Evolutionary conservation across 2,113 vertebrate genomes (phyloP).

Genomic region (Hyaena hyaena): DNA sequence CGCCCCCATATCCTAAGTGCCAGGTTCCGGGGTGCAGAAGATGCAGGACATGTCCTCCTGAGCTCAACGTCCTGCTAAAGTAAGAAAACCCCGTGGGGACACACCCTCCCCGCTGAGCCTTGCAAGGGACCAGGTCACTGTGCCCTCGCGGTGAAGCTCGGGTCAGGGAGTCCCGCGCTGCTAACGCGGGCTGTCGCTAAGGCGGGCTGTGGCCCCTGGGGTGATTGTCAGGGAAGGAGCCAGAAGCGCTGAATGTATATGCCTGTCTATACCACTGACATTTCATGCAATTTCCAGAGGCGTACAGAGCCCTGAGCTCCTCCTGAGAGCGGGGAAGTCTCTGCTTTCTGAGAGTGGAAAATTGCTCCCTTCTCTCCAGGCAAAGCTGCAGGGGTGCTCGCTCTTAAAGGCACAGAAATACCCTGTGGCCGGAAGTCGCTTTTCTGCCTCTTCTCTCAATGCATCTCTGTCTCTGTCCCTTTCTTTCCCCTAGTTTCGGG

Average conservation of each 20-base stretch:
- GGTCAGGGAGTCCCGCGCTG: fast-evolving
- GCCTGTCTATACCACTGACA: background rate
- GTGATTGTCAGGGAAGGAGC: background rate
- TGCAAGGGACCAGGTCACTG: fast-evolving
- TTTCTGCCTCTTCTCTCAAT: background rate
- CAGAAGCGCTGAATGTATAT: fast-evolving
- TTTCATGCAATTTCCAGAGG: background rate
- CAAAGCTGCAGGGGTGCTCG: background rate
- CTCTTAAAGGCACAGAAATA: background rate
- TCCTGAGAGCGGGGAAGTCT: background rate
- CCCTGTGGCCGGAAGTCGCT: background rate
- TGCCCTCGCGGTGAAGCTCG: fast-evolving
- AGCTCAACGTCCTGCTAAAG: background rate
- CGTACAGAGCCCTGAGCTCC: background rate
- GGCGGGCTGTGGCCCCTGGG: background rate
- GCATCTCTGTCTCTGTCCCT: background rate
- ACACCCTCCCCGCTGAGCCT: background rate
- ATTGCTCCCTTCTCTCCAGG: background rate
- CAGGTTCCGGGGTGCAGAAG: fast-evolving
- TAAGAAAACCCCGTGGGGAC: fast-evolving
- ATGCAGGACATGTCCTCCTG: fast-evolving
- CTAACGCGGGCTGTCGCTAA: background rate
- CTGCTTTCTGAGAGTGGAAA: constrained; percentile 18
- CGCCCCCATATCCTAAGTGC: fast-evolving
- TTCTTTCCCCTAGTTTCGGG: background rate